These are phyloP conservation scores for Mellivora capensis DNA, from an alignment of 2,113 vertebrate species.

Conservation along the genomic window DNA sequence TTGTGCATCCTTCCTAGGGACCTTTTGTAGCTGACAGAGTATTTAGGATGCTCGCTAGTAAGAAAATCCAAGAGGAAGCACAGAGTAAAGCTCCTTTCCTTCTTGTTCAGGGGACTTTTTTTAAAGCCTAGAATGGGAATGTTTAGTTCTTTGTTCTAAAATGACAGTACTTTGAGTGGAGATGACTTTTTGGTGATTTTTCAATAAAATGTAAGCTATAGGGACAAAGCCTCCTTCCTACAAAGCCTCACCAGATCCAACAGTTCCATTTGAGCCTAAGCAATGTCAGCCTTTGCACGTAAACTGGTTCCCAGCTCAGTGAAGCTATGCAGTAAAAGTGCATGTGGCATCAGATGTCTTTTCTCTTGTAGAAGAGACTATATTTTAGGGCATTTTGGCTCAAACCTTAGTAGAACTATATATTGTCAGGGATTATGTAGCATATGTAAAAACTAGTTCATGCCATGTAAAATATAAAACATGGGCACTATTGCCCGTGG, in stretches of 20 bases:
- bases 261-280: neutral
- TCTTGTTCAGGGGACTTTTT: neutral
- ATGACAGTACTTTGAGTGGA: neutral
- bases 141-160: conserved; percentile 30
- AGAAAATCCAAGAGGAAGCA: neutral
- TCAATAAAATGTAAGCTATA: neutral
- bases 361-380: neutral
- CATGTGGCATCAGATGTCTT: neutral
- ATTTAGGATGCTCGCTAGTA: neutral
- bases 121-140: neutral
- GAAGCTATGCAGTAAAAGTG: neutral
- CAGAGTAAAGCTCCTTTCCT: neutral
- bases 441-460: neutral
- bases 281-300: neutral
- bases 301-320: neutral
- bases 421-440: neutral
- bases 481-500: neutral
- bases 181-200: neutral
- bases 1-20: neutral
- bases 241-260: neutral
- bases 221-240: neutral
- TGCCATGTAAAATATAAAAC: neutral
- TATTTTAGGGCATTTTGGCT: neutral
- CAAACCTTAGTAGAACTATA: neutral
- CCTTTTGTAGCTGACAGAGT: neutral